These are phyloP conservation scores for Danaus chrysippus DNA, from an alignment of 2,888 invertebrate species.

Conservation along the genomic window DNA sequence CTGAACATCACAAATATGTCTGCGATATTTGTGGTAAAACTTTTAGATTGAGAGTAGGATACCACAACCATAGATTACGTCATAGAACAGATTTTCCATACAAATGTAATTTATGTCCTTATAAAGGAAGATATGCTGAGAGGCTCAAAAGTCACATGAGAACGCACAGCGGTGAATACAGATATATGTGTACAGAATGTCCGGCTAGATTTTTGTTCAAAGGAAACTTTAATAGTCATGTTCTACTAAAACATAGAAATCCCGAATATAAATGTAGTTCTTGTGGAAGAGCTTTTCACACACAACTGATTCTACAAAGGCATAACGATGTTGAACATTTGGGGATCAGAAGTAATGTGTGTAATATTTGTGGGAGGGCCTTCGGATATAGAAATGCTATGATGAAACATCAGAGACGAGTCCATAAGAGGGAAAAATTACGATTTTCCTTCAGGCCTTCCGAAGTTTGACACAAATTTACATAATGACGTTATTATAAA, in stretches of 20 bases:
- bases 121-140: conserved; percentile 40
- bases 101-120: conserved; percentile 48
- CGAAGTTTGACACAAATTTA: too few species aligned
- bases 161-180: conserved; percentile 45
- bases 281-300: conserved; percentile 49
- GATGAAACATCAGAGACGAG: conserved; percentile 51
- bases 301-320: conserved; percentile 41
- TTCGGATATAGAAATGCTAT: conserved; percentile 53
- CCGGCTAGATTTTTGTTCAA: conserved; percentile 47
- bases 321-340: conserved; percentile 52
- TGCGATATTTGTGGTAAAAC: conserved; percentile 48
- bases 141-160: conserved; percentile 45
- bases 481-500: too few species aligned
- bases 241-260: conserved; percentile 43
- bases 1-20: conserved; percentile 43
- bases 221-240: conserved; percentile 49
- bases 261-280: conserved; percentile 48
- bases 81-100: conserved; percentile 43
- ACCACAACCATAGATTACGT: conserved; percentile 44
- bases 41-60: conserved; percentile 44
- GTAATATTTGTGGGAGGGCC: conserved; percentile 50
- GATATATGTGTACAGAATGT: conserved; percentile 51
- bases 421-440: conserved; percentile 49
- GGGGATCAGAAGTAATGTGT: conserved; percentile 50
- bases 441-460: conserved; percentile 25